Base-by-base conservation (phyloP, 2,113 vertebrate genomes). In the Lichenostomus cassidix region DNA sequence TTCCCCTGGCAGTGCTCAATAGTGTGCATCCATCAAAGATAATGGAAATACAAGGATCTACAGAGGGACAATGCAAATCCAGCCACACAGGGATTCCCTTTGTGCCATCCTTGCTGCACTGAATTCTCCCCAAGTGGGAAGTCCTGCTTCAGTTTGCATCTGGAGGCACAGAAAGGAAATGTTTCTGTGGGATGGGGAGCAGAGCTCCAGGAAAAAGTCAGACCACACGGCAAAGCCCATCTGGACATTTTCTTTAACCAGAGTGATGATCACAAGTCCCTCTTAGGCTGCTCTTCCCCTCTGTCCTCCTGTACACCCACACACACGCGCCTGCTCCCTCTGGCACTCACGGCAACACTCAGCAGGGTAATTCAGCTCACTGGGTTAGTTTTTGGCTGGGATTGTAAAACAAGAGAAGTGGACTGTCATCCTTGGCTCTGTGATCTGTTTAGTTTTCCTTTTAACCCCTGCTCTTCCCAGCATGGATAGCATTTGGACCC, bases 381-480 rank as follows among this genome's bases (percentile, higher is more conserved):
- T 83, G 62, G 31, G 25, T 62, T 85, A 63, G 79, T 35, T 88
- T 93, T 68, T 90, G 79, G 63, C 63, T 69, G 28, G 59, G 59
- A 94, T 4, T 64, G 8, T 35, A 90, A 88, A 92, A 86, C 18
- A 79, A 91, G 67, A 91, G 50, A 53, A 95, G 28, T 41, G 35
- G 55, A 79, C 95, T 90, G 78, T 91, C 90, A 82, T 85, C 62
- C 53, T 92, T 89, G 78, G 47, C 64, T 82, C 18, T 71, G 12
- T 60, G 35, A 75, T 80, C 59, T 91, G 49, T 75, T 85, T 87
- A 52, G 41, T 33, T 87, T 87, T 87, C 37, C 41, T 95, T 84
- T 95, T 93, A 96, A 92, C 62, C 58, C 52, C 44, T 87, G 60
- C 55, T 82, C 92, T 84, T 71, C 70, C n/a, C 82, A 91, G 89